Evolutionary conservation across 2,797 vertebrate genomes (phyloP).

Genomic region (Parauchenoglanis punctatus): DNA sequence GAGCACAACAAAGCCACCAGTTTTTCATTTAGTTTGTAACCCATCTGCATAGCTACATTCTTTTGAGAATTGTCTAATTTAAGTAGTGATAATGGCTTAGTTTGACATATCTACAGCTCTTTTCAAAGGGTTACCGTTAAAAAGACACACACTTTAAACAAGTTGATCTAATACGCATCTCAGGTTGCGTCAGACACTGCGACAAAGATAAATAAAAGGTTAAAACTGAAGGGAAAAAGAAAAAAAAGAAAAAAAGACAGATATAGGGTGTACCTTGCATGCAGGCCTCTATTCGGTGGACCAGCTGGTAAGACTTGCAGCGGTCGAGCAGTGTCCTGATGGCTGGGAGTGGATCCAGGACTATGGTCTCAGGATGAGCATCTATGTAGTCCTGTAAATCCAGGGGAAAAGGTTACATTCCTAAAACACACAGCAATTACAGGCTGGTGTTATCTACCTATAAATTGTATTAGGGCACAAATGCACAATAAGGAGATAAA

Average conservation of each 20-base stretch:
- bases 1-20: not conserved
- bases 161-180: not conserved
- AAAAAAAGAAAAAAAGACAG: not conserved
- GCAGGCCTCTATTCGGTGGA: slow-evolving; percentile 83
- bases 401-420: slow-evolving; percentile 14
- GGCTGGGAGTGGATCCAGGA: slow-evolving; percentile 87
- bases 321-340: slow-evolving; percentile 86
- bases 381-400: slow-evolving; percentile 84
- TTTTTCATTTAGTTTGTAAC: not conserved
- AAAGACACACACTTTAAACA: not conserved
- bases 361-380: slow-evolving; percentile 86
- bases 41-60: not conserved
- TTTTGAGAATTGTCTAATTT: not conserved
- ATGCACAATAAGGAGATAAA: not conserved
- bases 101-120: not conserved
- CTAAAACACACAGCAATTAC: not conserved
- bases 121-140: not conserved
- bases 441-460: not conserved
- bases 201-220: not conserved
- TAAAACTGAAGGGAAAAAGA: not conserved
- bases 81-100: not conserved
- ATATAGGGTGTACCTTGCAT: slow-evolving; percentile 79
- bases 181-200: not conserved
- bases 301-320: slow-evolving; percentile 86
- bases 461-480: not conserved